phyloP scores from a whole-genome alignment of 2,113 vertebrate species.

The Hippopotamus amphibius region DNA sequence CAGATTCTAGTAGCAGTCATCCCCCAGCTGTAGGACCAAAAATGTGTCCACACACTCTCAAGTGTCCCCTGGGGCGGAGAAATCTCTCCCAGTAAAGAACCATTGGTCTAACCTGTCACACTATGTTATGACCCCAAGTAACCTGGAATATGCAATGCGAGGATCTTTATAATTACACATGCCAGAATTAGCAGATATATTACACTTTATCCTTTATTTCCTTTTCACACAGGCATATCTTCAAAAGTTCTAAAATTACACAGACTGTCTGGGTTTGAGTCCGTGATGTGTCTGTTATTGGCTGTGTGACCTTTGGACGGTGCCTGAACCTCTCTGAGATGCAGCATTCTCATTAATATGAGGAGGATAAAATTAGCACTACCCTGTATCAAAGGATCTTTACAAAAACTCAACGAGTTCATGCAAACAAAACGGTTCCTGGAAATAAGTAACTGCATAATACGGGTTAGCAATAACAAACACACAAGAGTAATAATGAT shows the following conservation, averaged over 20 bases:
- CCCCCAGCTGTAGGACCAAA: neutral
- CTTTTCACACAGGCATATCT: neutral
- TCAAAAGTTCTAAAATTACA: neutral
- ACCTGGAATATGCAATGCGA: neutral
- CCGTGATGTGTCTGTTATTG: neutral
- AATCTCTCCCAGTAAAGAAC: neutral
- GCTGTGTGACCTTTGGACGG: neutral
- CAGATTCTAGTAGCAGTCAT: neutral
- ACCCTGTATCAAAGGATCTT: neutral
- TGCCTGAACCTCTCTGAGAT: neutral
- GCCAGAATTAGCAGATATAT: neutral
- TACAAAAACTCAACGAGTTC: neutral
- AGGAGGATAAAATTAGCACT: neutral
- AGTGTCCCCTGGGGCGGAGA: accelerated
- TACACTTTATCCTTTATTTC: neutral
- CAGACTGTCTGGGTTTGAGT: neutral
- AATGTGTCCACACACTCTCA: neutral
- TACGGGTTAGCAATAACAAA: neutral
- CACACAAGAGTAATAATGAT: neutral
- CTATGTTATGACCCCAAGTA: neutral
- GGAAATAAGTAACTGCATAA: neutral
- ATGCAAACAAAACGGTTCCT: neutral
- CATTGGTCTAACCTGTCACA: neutral
- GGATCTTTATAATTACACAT: neutral
- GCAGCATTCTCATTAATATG: neutral